A percentile compares a stretch with the other conserved stretches of the same genome.
These are phyloP conservation scores for Neuroterus valhalla DNA, from an alignment of 1,140 invertebrate genomes.

Conservation along the genomic window DNA sequence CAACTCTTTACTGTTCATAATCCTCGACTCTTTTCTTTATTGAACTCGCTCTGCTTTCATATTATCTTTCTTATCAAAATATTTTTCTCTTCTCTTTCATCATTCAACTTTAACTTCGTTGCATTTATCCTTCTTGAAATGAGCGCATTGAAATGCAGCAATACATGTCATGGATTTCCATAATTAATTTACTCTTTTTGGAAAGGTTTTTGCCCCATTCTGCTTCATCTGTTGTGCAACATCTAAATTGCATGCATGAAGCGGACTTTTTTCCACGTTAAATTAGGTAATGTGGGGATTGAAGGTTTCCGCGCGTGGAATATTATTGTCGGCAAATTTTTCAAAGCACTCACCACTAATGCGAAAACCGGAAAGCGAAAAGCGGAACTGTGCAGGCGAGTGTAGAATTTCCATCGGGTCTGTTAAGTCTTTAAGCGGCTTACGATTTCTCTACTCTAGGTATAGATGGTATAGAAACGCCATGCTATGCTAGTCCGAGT, in stretches of 20 bases:
- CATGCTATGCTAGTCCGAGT: background rate
- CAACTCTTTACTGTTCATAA: constrained; percentile 15
- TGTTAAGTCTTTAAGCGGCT: constrained; percentile 70
- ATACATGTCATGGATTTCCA: too few relatives aligned
- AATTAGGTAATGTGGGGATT: background rate
- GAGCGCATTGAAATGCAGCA: background rate
- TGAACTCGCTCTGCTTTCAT: constrained; percentile 15
- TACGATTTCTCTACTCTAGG: constrained; percentile 63
- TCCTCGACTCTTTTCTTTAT: background rate
- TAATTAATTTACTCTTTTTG: background rate
- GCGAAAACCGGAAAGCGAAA: constrained; percentile 23
- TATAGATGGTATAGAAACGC: constrained; percentile 14
- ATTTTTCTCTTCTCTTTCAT: constrained; percentile 9
- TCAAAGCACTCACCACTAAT: constrained; percentile 12
- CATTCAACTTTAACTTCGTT: background rate
- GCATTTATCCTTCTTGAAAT: background rate
- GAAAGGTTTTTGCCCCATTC: background rate
- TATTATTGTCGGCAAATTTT: constrained; percentile 20
- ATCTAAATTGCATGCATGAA: background rate
- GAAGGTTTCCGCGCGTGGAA: background rate
- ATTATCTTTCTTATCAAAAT: constrained; percentile 31
- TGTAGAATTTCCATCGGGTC: constrained; percentile 67
- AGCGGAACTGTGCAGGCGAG: constrained; percentile 41
- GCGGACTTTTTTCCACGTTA: background rate
- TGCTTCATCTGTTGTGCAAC: constrained; percentile 60